A percentile compares a stretch with the other conserved stretches of the same genome.
Evolutionary conservation across 2,888 invertebrate genomes (phyloP).

Genomic region (Ariolimax columbianus): DNA sequence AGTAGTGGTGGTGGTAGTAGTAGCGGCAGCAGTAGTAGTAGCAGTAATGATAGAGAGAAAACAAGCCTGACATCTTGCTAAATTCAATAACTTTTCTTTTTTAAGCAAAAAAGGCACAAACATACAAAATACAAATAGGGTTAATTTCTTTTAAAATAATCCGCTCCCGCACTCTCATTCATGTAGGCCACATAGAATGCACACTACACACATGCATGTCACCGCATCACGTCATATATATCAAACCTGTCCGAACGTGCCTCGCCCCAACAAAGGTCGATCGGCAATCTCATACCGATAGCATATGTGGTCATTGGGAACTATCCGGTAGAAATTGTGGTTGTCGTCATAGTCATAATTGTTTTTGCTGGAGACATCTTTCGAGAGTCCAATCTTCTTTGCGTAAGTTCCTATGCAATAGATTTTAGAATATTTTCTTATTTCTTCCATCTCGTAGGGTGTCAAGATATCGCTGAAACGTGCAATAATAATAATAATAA

Average conservation of each 20-base stretch:
- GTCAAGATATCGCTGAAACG: constrained; percentile 22
- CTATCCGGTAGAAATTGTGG: constrained; percentile 97
- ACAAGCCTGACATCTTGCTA: no score
- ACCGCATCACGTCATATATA: neutral
- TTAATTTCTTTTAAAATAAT: no score
- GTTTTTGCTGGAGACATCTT: neutral
- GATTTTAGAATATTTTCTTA: constrained; percentile 16
- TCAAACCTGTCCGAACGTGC: constrained; percentile 90
- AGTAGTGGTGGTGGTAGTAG: no score
- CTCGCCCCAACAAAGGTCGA: constrained; percentile 93
- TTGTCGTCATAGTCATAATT: constrained; percentile 92
- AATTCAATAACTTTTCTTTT: no score
- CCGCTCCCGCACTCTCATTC: no score
- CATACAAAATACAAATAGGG: no score
- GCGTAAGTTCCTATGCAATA: constrained; percentile 36
- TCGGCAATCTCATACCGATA: constrained; percentile 96
- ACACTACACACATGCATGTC: no score
- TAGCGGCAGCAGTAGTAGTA: no score
- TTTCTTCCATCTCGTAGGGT: constrained; percentile 30
- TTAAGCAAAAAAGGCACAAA: no score
- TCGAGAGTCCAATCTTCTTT: constrained; percentile 1
- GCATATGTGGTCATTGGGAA: constrained; percentile 97
- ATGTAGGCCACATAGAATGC: no score
- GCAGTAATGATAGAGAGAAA: no score
- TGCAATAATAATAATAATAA: neutral